These are phyloP conservation scores for Chesias legatella DNA, from an alignment of 2,888 invertebrate species.

Conservation along the genomic window DNA sequence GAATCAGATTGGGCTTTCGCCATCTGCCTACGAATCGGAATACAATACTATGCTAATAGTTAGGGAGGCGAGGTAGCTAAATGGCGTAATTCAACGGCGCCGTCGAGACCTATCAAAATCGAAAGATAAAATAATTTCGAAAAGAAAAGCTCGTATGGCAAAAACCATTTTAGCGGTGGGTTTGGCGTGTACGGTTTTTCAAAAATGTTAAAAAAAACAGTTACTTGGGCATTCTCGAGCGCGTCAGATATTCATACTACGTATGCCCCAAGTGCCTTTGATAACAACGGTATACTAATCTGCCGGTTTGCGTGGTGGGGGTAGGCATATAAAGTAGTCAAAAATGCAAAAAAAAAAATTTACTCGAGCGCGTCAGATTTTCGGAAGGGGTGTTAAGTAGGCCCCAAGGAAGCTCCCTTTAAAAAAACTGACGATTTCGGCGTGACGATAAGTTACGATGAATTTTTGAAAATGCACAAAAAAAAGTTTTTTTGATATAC, in stretches of 20 bases:
- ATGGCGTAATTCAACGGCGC: conserved; percentile 2
- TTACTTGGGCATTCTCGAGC: conserved; percentile 6
- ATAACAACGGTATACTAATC: conserved; percentile 1
- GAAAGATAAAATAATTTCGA: conserved; percentile 1
- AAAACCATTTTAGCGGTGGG: conserved; percentile 8
- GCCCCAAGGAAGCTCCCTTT: no score
- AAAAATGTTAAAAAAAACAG: conserved; percentile 4
- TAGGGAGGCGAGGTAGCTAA: conserved; percentile 17
- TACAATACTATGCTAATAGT: no score
- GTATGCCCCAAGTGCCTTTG: conserved; percentile 1
- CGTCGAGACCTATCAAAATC: conserved; percentile 1
- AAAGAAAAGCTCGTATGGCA: conserved; percentile 4
- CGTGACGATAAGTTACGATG: neutral
- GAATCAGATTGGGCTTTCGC: no score
- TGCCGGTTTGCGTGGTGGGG: conserved; percentile 2
- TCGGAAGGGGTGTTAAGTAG: no score
- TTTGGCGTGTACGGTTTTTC: conserved; percentile 7
- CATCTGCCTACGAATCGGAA: no score
- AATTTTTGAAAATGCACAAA: neutral
- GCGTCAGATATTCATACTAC: conserved; percentile 5
- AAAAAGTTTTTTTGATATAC: conserved; percentile 3
- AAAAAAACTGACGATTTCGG: neutral
- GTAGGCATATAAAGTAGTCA: conserved; percentile 22
- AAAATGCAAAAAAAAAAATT: conserved; percentile 19
- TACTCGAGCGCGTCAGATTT: no score